Conservation (phyloP, 37 sponge, comb jelly and placozoan genomes). For the Cladorhizidae sp. region DNA sequence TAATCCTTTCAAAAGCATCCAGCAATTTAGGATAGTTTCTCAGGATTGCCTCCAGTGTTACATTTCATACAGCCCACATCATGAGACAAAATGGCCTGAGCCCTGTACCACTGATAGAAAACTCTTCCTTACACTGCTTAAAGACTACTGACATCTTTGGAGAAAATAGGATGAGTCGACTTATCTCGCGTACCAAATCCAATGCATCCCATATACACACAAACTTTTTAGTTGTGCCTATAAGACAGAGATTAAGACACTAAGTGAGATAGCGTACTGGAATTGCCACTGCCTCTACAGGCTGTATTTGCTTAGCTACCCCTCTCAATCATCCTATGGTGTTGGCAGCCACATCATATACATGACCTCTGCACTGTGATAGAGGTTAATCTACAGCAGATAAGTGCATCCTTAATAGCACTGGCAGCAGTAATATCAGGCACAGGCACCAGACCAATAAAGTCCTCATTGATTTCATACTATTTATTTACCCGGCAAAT, state of each 20-base stretch:
- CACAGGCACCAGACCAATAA: constrained; percentile 24
- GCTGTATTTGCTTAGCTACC: constrained; percentile 34
- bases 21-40: constrained; percentile 45
- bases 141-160: constrained; percentile 39
- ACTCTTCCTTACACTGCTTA: no score
- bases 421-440: constrained; percentile 31
- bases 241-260: no score
- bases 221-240: not conserved
- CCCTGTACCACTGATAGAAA: no score
- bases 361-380: constrained; percentile 42
- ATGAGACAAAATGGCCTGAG: no score
- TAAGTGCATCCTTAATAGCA: constrained; percentile 45
- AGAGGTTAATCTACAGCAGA: constrained; percentile 32
- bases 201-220: constrained; percentile 29
- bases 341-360: constrained; percentile 57
- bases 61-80: constrained; percentile 41
- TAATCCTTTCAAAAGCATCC: constrained; percentile 19
- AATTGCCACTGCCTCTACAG: constrained; percentile 23
- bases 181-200: constrained; percentile 9
- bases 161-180: constrained; percentile 23
- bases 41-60: constrained; percentile 41
- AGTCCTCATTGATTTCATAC: no score
- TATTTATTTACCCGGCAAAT: no score
- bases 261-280: constrained; percentile 29
- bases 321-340: constrained; percentile 42